Evolutionary conservation across 1,140 invertebrate species (phyloP).

Genomic region (Nymphalis io): DNA sequence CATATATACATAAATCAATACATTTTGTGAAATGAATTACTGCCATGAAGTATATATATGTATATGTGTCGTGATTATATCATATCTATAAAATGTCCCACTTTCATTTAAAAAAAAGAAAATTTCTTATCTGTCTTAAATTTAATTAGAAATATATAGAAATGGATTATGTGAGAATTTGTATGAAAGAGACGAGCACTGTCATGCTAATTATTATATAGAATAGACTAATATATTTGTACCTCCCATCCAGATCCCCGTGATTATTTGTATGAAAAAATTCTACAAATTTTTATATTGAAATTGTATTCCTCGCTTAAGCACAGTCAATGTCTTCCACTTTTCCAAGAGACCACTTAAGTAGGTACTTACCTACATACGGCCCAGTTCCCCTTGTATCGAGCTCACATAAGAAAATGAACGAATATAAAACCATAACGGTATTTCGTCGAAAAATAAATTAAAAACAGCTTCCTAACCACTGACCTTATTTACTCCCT

Average conservation of each 20-base stretch:
- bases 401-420: constrained; percentile 33
- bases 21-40: too few relatives aligned
- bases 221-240: not conserved
- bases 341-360: constrained; percentile 34
- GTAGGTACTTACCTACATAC: constrained; percentile 43
- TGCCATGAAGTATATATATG: too few relatives aligned
- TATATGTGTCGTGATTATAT: not conserved
- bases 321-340: constrained; percentile 26
- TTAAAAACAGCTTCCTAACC: constrained; percentile 4
- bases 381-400: constrained; percentile 26
- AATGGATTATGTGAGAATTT: not conserved
- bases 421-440: constrained; percentile 22
- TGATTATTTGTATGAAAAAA: not conserved
- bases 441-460: constrained; percentile 7
- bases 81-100: not conserved
- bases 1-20: too few relatives aligned
- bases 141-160: not conserved
- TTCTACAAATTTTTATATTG: not conserved
- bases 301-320: constrained; percentile 21
- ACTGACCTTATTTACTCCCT: constrained; percentile 53
- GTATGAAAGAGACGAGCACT: not conserved
- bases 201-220: not conserved
- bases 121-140: not conserved
- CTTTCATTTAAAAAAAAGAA: not conserved
- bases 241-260: not conserved